Base-by-base conservation (phyloP, 2,888 invertebrate genomes). In the Venusia cambrica region DNA sequence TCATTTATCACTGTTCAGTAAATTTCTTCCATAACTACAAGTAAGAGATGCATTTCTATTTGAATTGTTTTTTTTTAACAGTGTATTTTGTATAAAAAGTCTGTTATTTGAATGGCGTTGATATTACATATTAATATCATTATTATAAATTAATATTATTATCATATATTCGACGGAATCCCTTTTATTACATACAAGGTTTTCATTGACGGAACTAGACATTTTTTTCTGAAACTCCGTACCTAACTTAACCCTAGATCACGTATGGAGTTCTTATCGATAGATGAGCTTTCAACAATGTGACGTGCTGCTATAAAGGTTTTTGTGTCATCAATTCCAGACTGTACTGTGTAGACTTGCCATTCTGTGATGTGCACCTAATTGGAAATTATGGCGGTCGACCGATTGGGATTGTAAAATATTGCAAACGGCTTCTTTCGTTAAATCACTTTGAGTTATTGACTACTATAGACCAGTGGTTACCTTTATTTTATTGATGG, bases 381-480 rank as follows among this genome's bases (percentile, higher is more conserved):
- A 81, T 81, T 81, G 73, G 72, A 76, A 79, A 72, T 79, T 81
- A 80, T 80, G 45, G 44, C 66, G 71, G 51, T 52, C 45, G 54
- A 62, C 62, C 62, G 67, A 68, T 69, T 69, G 58, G 65, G 63
- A 65, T 68, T 62, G 67, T 72, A 69, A 75, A 66, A 68, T 72
- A 75, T 70, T 67, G 57, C 58, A 56, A n/a, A 48, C 44, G 57
- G 57, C 57, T 56, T 61, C 58, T 49, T 64, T 60, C 53, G 54
- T 67, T 76, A 73, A 77, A 77, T 80, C 76, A 77, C 54, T 48
- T 62, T 68, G 72, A 78, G 72, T 65, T 68, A 73, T 46, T 56
- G 64, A 61, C 60, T 57, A 51, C 54, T 63, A 51, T 58, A 61
- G 57, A 51, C 43, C 49, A 35, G 26, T 45, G 48, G 47, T 51